Conservation (phyloP, 1,140 invertebrate species). For the Trichoplusia ni region DNA sequence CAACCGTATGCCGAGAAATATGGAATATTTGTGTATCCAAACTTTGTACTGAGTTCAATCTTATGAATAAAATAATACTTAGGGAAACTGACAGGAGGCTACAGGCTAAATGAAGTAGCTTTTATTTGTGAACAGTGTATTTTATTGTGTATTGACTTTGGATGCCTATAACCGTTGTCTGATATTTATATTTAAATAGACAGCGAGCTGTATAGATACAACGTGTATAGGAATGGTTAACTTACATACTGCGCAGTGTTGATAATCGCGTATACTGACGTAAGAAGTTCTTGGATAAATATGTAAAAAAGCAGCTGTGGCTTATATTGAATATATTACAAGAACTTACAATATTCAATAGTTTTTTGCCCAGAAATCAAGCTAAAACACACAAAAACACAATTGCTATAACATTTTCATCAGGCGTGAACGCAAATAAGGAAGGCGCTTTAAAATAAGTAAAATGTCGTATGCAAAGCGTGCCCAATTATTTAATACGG, state of each 20-base stretch:
- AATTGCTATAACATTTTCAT: constrained; percentile 8
- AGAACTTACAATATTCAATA: not conserved
- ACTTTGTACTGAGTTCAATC: constrained; percentile 6
- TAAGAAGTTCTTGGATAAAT: no score
- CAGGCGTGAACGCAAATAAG: not conserved
- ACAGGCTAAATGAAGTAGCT: no score
- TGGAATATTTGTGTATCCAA: constrained; percentile 4
- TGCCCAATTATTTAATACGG: constrained; percentile 45
- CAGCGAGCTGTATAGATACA: no score
- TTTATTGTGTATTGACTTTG: no score
- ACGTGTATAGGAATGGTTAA: no score
- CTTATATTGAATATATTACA: no score
- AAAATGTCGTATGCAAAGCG: not conserved
- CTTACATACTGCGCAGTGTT: no score
- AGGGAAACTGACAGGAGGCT: constrained; percentile 5
- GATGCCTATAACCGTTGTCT: no score
- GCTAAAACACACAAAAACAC: not conserved
- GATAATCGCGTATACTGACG: no score
- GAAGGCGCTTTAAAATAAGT: not conserved
- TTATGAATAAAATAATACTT: constrained; percentile 27
- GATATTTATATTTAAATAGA: no score
- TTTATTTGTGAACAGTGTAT: no score
- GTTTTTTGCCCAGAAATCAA: not conserved
- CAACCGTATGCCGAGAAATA: constrained; percentile 15
- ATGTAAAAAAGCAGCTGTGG: no score